Conservation (phyloP, 2,888 invertebrate species). For the Drosophila hamatofila region DNA sequence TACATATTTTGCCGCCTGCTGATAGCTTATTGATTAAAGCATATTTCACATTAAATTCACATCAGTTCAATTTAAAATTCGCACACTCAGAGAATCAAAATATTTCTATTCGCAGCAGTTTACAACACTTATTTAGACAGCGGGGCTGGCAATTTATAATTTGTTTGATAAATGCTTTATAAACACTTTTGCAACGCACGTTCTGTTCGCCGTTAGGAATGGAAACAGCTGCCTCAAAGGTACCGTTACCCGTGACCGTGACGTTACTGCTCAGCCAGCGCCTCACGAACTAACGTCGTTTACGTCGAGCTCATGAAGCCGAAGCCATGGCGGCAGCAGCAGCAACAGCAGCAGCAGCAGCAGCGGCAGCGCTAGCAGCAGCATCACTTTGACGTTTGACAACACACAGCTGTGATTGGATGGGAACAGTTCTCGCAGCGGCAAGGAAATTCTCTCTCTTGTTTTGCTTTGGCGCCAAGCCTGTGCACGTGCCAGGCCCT, state of each 20-base stretch:
- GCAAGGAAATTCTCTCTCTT: constrained; percentile 38
- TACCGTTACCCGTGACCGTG: constrained; percentile 49
- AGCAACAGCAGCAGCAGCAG: constrained; percentile 49
- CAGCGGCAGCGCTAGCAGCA: constrained; percentile 50
- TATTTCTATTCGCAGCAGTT: neutral
- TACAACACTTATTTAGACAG: neutral
- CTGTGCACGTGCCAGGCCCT: constrained; percentile 53
- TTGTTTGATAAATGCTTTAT: constrained; percentile 17
- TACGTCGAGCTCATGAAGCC: constrained; percentile 20
- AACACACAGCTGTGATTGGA: constrained; percentile 68
- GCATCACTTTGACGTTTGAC: constrained; percentile 70
- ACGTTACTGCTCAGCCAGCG: constrained; percentile 74
- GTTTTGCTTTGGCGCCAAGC: constrained; percentile 63
- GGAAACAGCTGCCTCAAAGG: neutral
- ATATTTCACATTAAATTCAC: constrained; percentile 22
- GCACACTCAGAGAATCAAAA: constrained; percentile 13
- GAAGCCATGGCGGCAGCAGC: constrained; percentile 45
- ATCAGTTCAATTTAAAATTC: constrained; percentile 21
- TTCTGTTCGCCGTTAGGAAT: constrained; percentile 22
- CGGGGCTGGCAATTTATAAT: constrained; percentile 3
- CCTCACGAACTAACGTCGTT: constrained; percentile 75
- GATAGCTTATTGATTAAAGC: constrained; percentile 46
- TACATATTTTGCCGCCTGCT: constrained; percentile 18
- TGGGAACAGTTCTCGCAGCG: constrained; percentile 31
- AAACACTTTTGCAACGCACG: constrained; percentile 26